A percentile compares a stretch with the other conserved stretches of the same genome.
Conservation (phyloP, 1,140 invertebrate species). For the Drosophila lowei region DNA sequence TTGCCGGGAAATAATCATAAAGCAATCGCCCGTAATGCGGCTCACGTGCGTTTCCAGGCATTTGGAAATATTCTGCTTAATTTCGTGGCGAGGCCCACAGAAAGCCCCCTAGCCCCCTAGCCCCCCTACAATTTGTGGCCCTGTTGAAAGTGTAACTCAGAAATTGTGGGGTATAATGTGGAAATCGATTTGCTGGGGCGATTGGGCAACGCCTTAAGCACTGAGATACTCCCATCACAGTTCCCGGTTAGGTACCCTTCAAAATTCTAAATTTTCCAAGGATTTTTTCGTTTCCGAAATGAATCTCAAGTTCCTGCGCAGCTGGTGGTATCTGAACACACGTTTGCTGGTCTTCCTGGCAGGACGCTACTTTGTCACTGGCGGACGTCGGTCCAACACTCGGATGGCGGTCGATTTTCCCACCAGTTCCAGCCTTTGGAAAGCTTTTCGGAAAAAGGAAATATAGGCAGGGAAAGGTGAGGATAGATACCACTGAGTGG, state of each 20-base stretch:
- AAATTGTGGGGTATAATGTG: conserved; percentile 59
- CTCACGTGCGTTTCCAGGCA: too few species aligned
- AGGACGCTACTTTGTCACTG: not conserved
- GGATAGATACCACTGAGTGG: too few species aligned
- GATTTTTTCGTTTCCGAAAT: too few species aligned
- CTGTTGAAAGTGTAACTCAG: conserved; percentile 59
- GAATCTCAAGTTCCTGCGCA: not conserved
- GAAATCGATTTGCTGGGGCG: too few species aligned
- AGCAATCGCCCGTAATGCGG: conserved; percentile 80
- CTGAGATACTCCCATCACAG: conserved; percentile 4
- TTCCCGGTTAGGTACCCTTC: not conserved
- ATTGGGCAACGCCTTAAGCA: too few species aligned
- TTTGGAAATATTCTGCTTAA: conserved; percentile 5
- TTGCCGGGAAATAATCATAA: conserved; percentile 83
- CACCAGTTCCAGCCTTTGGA: not conserved
- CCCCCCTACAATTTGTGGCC: conserved; percentile 33
- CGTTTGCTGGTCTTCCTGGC: not conserved
- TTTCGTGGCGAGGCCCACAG: conserved; percentile 2
- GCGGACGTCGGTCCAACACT: conserved; percentile 14
- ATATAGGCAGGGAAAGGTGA: too few species aligned
- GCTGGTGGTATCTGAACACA: conserved; percentile 13
- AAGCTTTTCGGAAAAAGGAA: too few species aligned
- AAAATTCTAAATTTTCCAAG: too few species aligned
- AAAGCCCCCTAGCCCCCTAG: too few species aligned
- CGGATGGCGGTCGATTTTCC: conserved; percentile 19